Base-by-base conservation (phyloP, 2,797 vertebrate species). In the Mus caroli region DNA sequence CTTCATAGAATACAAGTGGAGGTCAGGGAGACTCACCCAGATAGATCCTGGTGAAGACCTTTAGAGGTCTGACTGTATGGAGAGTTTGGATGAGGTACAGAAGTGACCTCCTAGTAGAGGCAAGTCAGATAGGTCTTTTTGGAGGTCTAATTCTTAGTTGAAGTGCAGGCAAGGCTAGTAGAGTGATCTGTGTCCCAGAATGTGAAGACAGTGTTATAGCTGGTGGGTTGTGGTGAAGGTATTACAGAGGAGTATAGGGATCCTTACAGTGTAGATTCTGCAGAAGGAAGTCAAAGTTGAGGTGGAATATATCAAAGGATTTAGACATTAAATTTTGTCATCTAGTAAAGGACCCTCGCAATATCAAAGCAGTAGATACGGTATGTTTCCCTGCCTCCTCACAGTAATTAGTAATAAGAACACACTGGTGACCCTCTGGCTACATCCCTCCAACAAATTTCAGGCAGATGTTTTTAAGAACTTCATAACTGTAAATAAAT, bases 371-470 rank as follows among this genome's bases (percentile, higher is more conserved):
- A 28, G 20, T 1, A 71, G 15, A 7, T 12, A 1, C 14, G 20
- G 22, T 58, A 1, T 76, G 12, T n/a, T 40, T 64, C 9, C 0
- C 6, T 20, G 19, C 20, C 8, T 13, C 37, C 11, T 3, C 11
- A 22, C 2, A 11, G 14, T 17, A 14, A 11, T 60, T 52, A 2
- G 3, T 37, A 34, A 80, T 31, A 64, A 56, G 28, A 0, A 3
- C 2, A 26, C 0, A 7, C 6, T 52, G 4, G 52, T 4, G 15
- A 2, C 31, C 37, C 4, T 90, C 8, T 50, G 1, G 13, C 22
- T 77, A 67, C 15, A 6, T 9, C 0, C 15, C 1, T 31, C 15
- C 14, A 37, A 40, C 1, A 52, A 0, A 75, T n/a, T 37, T 34
- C 40, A 50, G 37, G 22, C 43, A 43, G 43, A 43, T 4, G 5